Base-by-base conservation (phyloP, 2,113 vertebrate genomes). In the Chlorodrepanis virens region DNA sequence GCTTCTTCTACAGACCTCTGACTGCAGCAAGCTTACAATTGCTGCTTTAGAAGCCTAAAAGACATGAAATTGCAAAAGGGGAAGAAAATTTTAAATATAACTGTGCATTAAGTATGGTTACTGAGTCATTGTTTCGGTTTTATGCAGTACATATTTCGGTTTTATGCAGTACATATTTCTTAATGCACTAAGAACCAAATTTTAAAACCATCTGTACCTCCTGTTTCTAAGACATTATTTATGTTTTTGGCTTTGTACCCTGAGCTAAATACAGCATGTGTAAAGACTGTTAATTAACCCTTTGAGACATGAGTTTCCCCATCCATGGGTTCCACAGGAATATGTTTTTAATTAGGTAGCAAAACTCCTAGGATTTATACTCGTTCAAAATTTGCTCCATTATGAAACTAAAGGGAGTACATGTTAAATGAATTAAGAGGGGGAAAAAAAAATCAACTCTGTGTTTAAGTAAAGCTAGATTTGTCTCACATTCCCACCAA, bases 251-350 rank as follows among this genome's bases (percentile, higher is more conserved):
- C 97, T 97, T 98, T 97, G 95, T 97, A 95, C 94, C 92, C 65
- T 69, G 70, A 96, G 94, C 97, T 98, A 98, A 98, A 98, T 97
- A 97, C 56, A 91, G 97, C 97, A 97, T 95, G 92, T 97, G 97
- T 98, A 98, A 98, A 97, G 97, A 91, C 96, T 97, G 93, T 97
- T 98, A 97, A 98, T 98, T 98, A 98, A 98, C 98, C 97, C 97
- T 98, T 97, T 94, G 97, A 98, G 98, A 98, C 96, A 93, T 93
- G 89, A 86, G 74, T 96, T 98, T 98, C 97, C 97, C 97, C 97
- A 98, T 96, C 94, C 95, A 95, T 95, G 68, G 91, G 68, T 95
- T 93, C 93, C 98, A 94, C 84, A 93, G 90, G 75, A 97, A 92
- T 89, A 94, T 94, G 97, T 87, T 98, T 98, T 97, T 97, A 97